phyloP scores from a whole-genome alignment of 2,888 invertebrate species.

The Aromia moschata region DNA sequence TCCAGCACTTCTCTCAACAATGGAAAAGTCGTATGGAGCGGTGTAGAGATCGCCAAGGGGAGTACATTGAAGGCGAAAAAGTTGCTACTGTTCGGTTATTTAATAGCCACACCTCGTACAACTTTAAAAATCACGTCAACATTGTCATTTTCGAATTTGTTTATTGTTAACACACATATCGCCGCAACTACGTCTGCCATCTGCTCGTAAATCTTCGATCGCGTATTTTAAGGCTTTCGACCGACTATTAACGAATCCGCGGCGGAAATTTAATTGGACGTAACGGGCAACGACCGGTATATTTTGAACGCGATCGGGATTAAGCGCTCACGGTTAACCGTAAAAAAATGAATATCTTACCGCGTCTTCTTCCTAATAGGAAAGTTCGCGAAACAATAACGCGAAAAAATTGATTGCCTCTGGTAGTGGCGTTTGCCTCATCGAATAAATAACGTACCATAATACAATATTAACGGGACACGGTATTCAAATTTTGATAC shows the following conservation, averaged over 20 bases:
- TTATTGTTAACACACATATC: conserved; percentile 2
- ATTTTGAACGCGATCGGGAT: not conserved
- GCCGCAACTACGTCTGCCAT: not conserved
- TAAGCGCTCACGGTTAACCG: not conserved
- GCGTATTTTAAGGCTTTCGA: not conserved
- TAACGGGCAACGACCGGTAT: not conserved
- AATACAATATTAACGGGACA: no score
- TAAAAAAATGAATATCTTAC: no score
- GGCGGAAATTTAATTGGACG: not conserved
- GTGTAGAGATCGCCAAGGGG: no score
- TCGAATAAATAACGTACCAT: no score
- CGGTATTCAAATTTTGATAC: no score
- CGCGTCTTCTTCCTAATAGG: no score
- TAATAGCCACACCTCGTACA: no score
- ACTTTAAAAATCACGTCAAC: not conserved
- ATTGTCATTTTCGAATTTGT: not conserved
- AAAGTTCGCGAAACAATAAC: no score
- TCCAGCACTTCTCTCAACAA: no score
- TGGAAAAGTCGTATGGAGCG: no score
- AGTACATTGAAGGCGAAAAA: no score
- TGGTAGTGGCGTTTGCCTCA: not conserved
- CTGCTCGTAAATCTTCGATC: not conserved
- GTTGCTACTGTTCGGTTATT: no score
- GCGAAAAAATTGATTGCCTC: not conserved
- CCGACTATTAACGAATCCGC: not conserved